Evolutionary conservation across 2,113 vertebrate species (phyloP).

Genomic region (Ailurus styani): DNA sequence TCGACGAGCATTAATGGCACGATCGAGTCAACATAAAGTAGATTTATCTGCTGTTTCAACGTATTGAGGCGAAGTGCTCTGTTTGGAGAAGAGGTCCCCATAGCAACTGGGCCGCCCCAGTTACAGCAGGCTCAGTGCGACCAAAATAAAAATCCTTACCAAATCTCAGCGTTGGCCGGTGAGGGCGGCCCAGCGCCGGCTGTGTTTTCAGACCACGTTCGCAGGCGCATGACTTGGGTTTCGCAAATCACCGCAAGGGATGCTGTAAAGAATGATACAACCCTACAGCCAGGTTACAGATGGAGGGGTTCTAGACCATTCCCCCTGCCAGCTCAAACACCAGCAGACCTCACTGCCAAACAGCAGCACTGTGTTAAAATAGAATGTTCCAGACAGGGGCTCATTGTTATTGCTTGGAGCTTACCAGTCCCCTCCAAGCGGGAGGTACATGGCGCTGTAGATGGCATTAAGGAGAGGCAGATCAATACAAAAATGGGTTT

Average conservation of each 20-base stretch:
- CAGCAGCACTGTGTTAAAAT: not conserved
- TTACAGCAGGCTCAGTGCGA: constrained; percentile 57
- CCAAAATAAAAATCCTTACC: constrained; percentile 63
- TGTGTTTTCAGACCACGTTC: constrained; percentile 35
- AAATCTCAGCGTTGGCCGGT: not conserved
- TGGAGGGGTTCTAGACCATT: not conserved
- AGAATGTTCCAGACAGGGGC: not conserved
- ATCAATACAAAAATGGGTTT: not conserved
- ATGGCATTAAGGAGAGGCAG: not conserved
- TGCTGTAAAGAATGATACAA: constrained; percentile 35
- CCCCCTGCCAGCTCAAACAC: not conserved
- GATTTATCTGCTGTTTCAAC: constrained; percentile 45
- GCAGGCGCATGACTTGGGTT: not conserved
- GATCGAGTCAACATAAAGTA: constrained; percentile 22
- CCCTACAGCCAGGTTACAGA: not conserved
- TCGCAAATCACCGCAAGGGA: constrained; percentile 10
- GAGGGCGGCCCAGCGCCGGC: not conserved
- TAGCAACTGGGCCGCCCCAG: constrained; percentile 64
- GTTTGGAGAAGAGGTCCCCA: constrained; percentile 71
- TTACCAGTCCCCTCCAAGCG: not conserved
- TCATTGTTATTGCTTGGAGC: not conserved
- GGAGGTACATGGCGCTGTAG: not conserved
- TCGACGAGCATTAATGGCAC: constrained; percentile 1
- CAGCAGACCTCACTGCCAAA: not conserved
- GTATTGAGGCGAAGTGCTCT: constrained; percentile 60